Conservation (phyloP, 2,113 vertebrate species). For the Dromas ardeola region DNA sequence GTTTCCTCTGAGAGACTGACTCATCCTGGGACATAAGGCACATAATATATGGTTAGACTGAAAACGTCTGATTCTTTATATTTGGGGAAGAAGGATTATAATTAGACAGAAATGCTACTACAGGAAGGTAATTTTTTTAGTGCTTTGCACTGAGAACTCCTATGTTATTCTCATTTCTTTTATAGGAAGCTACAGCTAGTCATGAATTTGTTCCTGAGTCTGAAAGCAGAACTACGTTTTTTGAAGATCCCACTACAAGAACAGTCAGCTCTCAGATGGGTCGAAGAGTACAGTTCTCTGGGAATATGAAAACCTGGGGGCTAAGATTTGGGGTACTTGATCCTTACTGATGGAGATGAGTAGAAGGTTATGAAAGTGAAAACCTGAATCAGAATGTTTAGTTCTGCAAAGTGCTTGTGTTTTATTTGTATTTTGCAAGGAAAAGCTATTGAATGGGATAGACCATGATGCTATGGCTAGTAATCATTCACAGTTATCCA, state of each 20-base stretch:
- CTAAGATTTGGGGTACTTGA: neutral
- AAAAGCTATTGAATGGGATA: neutral
- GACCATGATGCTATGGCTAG: neutral
- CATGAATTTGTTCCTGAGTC: neutral
- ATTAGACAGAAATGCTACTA: neutral
- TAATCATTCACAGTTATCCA: neutral
- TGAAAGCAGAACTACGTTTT: neutral
- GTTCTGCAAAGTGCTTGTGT: neutral
- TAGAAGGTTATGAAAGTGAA: neutral
- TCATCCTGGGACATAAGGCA: neutral
- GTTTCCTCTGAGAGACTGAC: neutral
- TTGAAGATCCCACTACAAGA: neutral
- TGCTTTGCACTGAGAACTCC: neutral
- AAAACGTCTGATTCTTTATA: neutral
- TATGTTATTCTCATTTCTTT: neutral
- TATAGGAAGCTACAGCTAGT: neutral
- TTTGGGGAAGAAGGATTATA: neutral
- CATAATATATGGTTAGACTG: neutral
- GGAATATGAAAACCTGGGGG: neutral
- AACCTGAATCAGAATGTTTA: neutral
- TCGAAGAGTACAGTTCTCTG: neutral
- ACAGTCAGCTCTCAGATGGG: neutral
- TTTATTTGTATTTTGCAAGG: neutral
- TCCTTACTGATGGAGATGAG: neutral
- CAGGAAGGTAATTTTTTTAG: neutral